phyloP scores from a whole-genome alignment of 2,888 invertebrate species.

The Sminthurides aquaticus region DNA sequence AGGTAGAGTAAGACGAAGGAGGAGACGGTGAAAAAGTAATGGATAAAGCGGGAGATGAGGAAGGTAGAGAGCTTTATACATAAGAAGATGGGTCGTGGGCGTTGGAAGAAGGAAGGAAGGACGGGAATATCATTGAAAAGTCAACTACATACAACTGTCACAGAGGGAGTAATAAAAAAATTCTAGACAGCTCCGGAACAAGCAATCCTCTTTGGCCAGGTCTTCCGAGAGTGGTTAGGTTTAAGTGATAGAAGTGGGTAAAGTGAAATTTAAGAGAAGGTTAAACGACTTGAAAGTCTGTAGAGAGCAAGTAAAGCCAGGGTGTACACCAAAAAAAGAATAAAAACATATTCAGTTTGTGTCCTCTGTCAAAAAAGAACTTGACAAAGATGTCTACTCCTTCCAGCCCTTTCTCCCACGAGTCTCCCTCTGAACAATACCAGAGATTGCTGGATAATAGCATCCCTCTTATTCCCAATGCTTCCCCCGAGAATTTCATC shows the following conservation, averaged over 20 bases:
- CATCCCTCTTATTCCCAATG: slow-evolving; percentile 41
- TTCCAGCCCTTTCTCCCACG: slow-evolving; percentile 1
- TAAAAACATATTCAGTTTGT: not conserved
- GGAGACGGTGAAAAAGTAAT: not conserved
- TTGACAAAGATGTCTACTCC: slow-evolving; percentile 26
- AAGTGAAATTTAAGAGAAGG: not conserved
- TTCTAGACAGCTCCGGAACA: not conserved
- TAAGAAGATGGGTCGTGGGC: too few relatives aligned
- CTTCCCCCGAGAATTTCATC: slow-evolving; percentile 40
- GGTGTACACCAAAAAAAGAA: not conserved
- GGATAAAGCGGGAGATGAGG: not conserved
- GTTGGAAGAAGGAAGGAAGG: not conserved
- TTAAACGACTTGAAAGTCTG: not conserved
- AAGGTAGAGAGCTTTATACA: too few relatives aligned
- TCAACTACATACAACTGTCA: not conserved
- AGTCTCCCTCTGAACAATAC: slow-evolving; percentile 17
- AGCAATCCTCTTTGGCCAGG: not conserved
- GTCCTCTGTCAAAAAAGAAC: slow-evolving; percentile 1
- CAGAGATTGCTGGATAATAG: slow-evolving; percentile 41
- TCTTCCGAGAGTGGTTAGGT: not conserved
- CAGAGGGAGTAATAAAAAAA: not conserved
- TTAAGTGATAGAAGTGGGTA: not conserved
- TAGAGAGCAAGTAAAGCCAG: not conserved
- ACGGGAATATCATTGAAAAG: not conserved
- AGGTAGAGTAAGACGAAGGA: not conserved